phyloP scores from a whole-genome alignment of 2,888 invertebrate species.

The Lepidochrysops patricia region DNA sequence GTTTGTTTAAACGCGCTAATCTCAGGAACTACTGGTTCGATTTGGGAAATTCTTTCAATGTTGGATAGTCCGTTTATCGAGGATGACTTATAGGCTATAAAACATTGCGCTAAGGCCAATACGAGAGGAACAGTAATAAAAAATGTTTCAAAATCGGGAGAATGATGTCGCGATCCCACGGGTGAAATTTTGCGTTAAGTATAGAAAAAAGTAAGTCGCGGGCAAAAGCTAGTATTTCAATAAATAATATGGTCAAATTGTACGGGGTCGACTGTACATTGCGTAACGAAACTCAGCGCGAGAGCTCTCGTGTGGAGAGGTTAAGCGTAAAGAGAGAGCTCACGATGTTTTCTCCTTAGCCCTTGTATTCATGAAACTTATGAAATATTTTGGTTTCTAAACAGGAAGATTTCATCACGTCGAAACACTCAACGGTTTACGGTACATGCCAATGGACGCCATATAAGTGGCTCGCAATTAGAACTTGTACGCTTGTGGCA shows the following conservation, averaged over 20 bases:
- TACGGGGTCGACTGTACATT: constrained; percentile 17
- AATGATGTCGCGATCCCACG: no score
- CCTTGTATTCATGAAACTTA: constrained; percentile 1
- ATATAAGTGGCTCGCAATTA: not conserved
- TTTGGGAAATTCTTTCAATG: no score
- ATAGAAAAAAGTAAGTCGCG: no score
- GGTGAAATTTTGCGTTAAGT: no score
- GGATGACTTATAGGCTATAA: no score
- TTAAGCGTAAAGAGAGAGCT: constrained; percentile 33
- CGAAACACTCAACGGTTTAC: not conserved
- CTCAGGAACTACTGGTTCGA: no score
- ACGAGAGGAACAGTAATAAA: no score
- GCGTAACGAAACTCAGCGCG: constrained; percentile 47
- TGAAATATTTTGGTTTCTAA: not conserved
- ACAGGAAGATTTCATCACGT: not conserved
- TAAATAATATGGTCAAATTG: not conserved
- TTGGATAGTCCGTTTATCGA: no score
- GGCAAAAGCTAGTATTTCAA: no score
- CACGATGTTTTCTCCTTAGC: constrained; percentile 8
- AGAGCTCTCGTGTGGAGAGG: constrained; percentile 53
- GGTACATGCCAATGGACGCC: not conserved
- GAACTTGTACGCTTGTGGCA: not conserved
- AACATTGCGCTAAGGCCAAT: no score
- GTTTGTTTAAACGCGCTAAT: no score
- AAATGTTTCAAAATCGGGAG: no score